Conservation (phyloP, 2,113 vertebrate species). For the Malurus melanocephalus region DNA sequence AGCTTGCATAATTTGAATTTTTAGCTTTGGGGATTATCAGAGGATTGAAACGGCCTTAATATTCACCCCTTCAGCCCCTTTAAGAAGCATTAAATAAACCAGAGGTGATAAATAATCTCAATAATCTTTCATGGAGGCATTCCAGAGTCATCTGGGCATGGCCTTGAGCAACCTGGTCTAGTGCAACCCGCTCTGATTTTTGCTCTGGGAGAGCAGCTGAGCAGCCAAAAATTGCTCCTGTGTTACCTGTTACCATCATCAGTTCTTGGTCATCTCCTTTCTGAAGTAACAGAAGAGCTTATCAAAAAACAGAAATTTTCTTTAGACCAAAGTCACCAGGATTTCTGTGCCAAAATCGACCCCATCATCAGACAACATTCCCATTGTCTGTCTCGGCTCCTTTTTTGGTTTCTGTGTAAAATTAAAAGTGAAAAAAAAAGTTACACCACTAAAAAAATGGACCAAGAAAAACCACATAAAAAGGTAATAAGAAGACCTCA, state of each 20-base stretch:
- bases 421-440: not conserved
- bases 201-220: not conserved
- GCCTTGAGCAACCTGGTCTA: not conserved
- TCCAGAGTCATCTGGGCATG: not conserved
- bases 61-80: not conserved
- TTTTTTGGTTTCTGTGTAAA: not conserved
- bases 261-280: not conserved
- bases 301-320: not conserved
- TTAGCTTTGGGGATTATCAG: not conserved
- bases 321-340: not conserved
- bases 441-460: no score
- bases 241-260: not conserved
- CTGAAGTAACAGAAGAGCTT: not conserved
- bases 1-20: not conserved
- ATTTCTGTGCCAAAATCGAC: not conserved
- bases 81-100: accelerated
- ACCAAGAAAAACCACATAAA: no score
- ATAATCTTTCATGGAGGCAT: not conserved
- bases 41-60: not conserved
- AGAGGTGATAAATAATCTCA: not conserved
- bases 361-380: not conserved
- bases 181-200: not conserved
- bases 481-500: not conserved
- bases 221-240: accelerated
- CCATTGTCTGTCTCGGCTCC: not conserved